Evolutionary conservation across 2,888 invertebrate genomes (phyloP).

Genomic region (Drosophila neoperkinsi): DNA sequence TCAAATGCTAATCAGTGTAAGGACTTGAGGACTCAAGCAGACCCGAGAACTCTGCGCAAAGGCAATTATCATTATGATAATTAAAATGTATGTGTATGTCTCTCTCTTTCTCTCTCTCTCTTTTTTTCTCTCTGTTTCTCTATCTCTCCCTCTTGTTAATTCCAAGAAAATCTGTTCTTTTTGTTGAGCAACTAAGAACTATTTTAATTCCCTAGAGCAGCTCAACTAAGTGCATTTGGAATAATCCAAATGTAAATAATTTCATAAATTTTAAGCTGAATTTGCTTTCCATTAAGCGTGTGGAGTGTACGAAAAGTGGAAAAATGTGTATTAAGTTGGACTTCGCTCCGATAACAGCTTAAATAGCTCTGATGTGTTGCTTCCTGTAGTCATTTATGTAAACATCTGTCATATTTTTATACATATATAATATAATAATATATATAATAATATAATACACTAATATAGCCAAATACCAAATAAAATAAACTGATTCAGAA

Average conservation of each 20-base stretch:
- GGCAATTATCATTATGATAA: slow-evolving; percentile 74
- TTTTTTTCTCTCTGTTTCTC: slow-evolving; percentile 28
- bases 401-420: not conserved
- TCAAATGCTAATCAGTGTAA: slow-evolving; percentile 45
- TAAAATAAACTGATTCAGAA: not conserved
- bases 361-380: no score
- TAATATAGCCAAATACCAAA: not conserved
- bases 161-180: slow-evolving; percentile 6
- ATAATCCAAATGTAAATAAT: slow-evolving; percentile 5
- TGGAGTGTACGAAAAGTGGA: not conserved
- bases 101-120: slow-evolving; percentile 37
- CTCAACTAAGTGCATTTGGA: slow-evolving; percentile 10
- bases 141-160: not conserved
- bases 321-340: not conserved
- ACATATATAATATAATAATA: no score
- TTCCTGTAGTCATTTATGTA: not conserved
- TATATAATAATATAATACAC: not conserved
- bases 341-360: not conserved
- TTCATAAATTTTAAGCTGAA: not conserved
- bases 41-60: slow-evolving; percentile 22
- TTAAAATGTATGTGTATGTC: slow-evolving; percentile 66
- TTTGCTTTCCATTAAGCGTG: not conserved
- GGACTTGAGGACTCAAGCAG: slow-evolving; percentile 1
- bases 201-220: slow-evolving; percentile 10
- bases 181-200: slow-evolving; percentile 7